Conservation (phyloP, 1,140 invertebrate genomes). For the Drosophila kikkawai region DNA sequence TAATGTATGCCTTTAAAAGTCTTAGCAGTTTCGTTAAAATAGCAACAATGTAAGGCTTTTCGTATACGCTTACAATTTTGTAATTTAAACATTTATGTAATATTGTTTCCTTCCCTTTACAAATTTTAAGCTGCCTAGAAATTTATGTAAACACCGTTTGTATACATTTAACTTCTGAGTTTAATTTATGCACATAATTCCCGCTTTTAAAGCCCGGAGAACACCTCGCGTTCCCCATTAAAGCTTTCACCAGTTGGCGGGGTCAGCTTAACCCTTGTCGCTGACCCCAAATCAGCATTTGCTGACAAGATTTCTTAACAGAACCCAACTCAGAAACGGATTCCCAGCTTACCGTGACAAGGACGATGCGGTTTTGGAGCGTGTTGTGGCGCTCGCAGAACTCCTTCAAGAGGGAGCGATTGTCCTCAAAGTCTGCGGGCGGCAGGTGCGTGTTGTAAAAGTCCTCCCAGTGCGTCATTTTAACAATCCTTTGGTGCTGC, state of each 20-base stretch:
- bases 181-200: conserved; percentile 19
- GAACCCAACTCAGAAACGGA: background rate
- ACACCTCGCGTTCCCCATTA: conserved; percentile 1
- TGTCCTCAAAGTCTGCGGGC: conserved; percentile 90
- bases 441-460: conserved; percentile 91
- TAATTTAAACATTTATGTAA: background rate
- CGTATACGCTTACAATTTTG: background rate
- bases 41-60: background rate
- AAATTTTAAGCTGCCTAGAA: background rate
- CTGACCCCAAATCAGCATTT: background rate
- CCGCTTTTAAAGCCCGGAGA: background rate
- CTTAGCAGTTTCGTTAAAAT: background rate
- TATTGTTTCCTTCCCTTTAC: background rate
- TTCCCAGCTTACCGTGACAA: conserved; percentile 90
- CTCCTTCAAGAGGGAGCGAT: conserved; percentile 88
- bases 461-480: conserved; percentile 89
- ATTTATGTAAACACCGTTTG: background rate
- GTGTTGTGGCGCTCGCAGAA: conserved; percentile 89
- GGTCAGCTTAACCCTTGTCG: conserved; percentile 4
- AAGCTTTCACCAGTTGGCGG: conserved; percentile 14
- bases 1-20: too few relatives aligned
- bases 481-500: conserved; percentile 20
- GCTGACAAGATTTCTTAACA: conserved; percentile 2
- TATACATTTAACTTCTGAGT: background rate
- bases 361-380: conserved; percentile 88